Conservation (phyloP, 2,113 vertebrate species). For the Megaceryle maxima region DNA sequence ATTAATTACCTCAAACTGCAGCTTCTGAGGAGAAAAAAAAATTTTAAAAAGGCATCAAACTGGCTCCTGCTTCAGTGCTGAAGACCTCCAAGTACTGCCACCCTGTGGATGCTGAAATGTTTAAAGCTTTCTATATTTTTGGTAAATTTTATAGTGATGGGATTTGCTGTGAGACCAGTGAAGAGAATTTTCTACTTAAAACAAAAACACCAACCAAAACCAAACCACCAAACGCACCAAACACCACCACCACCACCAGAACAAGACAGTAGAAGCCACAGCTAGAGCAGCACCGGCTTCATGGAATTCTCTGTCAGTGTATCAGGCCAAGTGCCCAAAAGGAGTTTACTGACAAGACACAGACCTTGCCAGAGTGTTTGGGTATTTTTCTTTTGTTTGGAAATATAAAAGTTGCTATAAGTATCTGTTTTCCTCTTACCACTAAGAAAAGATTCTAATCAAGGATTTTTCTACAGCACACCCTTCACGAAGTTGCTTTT, state of each 20-base stretch:
- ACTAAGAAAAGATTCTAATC: not conserved
- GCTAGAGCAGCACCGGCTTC: rapidly evolving
- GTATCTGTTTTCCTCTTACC: not conserved
- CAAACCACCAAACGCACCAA: not conserved
- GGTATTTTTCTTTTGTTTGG: not conserved
- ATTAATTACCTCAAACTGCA: not conserved
- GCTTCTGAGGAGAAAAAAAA: not conserved
- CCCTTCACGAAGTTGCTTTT: rapidly evolving
- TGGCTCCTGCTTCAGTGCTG: not conserved
- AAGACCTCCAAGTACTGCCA: not conserved
- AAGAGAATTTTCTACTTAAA: not conserved
- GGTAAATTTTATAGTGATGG: rapidly evolving
- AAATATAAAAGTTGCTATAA: not conserved
- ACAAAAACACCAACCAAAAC: not conserved
- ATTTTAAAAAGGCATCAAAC: not conserved
- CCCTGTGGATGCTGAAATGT: not conserved
- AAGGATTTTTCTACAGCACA: not conserved
- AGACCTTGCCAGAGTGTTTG: not conserved
- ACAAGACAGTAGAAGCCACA: not conserved
- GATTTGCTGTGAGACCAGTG: not conserved
- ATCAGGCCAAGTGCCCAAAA: not conserved
- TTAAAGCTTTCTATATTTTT: rapidly evolving
- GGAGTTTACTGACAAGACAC: not conserved
- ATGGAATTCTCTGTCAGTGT: rapidly evolving
- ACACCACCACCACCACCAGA: no score